Evolutionary conservation across 2,797 vertebrate genomes (phyloP), one percentile per base, ranked within the genome.

Genomic region (Enteromius trimaculatus): DNA sequence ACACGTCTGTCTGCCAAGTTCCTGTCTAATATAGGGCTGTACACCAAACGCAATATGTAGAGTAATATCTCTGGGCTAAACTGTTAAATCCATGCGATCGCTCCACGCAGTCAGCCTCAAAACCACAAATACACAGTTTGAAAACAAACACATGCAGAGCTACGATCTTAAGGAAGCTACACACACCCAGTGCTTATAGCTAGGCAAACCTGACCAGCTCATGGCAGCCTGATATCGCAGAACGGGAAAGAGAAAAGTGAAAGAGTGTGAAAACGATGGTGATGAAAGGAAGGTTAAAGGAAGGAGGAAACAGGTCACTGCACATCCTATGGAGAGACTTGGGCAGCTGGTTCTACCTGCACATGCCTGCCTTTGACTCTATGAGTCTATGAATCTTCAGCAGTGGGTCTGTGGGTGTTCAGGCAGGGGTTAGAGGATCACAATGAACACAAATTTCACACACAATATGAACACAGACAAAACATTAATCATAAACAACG

Each of bases 161-260:
- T 79, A 88, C 66, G 87, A 69, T 81, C 88, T 62, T 84, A 77
- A 77, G 81, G 81, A 83, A 86, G 71, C 82, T 66, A 90, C 81
- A 95, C 94, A 95, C 93, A 95, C 92, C 93, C 93, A 89, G 76
- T 92, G 92, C 90, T 93, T 92, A 94, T 91, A 95, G 93, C 94
- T 94, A 94, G 88, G 92, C 92, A 93, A 92, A 93, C 90, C 92
- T 93, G 92, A 92, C 89, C 91, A 93, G 83, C 89, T 90, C 84
- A 91, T 87, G 88, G 86, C 85, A 85, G 87, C 87, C 92, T 94
- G 86, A 89, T 82, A 88, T 86, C 87, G 88, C 86, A 91, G 91
- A 66, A 21, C 19, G 89, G 93, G 87, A 37, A 77, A 89, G 85
- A 87, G 85, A 90, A 82, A 88, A 31, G 26, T 44, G 9, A 77